These are phyloP conservation scores for Petrophora chlorosata DNA, from an alignment of 2,888 invertebrate species.

Conservation along the genomic window DNA sequence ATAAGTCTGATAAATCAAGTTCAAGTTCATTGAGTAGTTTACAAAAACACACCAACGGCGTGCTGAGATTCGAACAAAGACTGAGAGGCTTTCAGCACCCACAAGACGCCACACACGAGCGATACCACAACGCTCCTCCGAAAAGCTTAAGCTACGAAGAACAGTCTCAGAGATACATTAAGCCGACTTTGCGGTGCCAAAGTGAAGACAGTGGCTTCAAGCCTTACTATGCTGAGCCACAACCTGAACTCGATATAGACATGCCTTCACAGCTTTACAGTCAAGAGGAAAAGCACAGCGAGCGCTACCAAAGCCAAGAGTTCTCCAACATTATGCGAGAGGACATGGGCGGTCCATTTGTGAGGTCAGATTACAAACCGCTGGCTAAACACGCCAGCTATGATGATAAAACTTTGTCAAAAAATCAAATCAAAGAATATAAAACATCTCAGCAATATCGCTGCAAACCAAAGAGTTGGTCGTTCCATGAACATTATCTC, in stretches of 20 bases:
- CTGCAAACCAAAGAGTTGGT: slow-evolving; percentile 85
- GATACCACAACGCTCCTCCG: slow-evolving; percentile 69
- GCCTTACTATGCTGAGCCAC: slow-evolving; percentile 70
- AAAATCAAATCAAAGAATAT: slow-evolving; percentile 86
- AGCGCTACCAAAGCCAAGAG: slow-evolving; percentile 86
- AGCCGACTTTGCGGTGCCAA: slow-evolving; percentile 82
- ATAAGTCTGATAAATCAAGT: slow-evolving; percentile 80
- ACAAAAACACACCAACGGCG: slow-evolving; percentile 73
- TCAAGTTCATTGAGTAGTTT: slow-evolving; percentile 79
- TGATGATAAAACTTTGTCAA: slow-evolving; percentile 85
- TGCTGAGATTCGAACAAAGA: slow-evolving; percentile 68
- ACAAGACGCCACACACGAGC: slow-evolving; percentile 60
- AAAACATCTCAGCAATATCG: slow-evolving; percentile 82
- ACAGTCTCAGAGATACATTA: slow-evolving; percentile 71
- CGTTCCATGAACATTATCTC: slow-evolving; percentile 86
- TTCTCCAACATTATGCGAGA: slow-evolving; percentile 80
- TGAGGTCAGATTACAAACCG: slow-evolving; percentile 83
- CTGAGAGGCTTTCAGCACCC: slow-evolving; percentile 58
- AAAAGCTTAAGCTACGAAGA: slow-evolving; percentile 81
- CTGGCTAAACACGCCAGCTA: slow-evolving; percentile 86
- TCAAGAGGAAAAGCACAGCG: slow-evolving; percentile 85
- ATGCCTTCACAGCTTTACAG: slow-evolving; percentile 83
- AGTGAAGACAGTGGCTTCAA: slow-evolving; percentile 84
- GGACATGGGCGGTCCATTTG: slow-evolving; percentile 64
- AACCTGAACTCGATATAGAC: slow-evolving; percentile 82